These are phyloP conservation scores for Malaclemys terrapin DNA, from an alignment of 2,113 vertebrate species.

Conservation along the genomic window DNA sequence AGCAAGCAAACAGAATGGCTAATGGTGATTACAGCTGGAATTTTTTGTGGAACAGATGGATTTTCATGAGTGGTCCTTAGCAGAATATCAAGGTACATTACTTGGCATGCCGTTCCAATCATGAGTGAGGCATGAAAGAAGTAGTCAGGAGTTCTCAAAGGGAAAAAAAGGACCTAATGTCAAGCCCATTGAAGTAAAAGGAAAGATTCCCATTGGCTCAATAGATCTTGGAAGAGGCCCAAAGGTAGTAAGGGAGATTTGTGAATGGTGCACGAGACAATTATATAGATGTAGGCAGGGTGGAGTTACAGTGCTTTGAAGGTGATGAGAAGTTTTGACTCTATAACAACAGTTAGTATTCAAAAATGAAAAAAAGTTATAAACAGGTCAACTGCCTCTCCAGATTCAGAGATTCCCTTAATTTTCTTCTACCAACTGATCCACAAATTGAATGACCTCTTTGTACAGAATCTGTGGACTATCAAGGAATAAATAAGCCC, in stretches of 20 bases:
- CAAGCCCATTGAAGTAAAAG: not conserved
- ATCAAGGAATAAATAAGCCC: not conserved
- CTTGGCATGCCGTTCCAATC: not conserved
- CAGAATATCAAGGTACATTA: not conserved
- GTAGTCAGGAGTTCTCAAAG: not conserved
- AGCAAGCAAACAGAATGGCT: not conserved
- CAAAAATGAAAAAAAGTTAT: not conserved
- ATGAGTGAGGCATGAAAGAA: not conserved
- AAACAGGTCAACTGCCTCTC: not conserved
- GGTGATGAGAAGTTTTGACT: not conserved
- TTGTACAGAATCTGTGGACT: not conserved
- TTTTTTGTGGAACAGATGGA: not conserved
- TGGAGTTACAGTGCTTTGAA: not conserved
- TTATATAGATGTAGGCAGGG: not conserved
- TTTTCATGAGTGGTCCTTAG: conserved; percentile 6
- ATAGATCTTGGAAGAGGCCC: not conserved
- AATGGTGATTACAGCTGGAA: not conserved
- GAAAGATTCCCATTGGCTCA: not conserved
- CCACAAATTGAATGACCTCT: not conserved
- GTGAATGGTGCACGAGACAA: not conserved
- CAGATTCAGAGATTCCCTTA: not conserved
- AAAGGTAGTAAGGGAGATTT: not conserved
- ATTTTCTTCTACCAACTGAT: not conserved
- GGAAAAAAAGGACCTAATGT: not conserved
- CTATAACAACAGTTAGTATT: not conserved